phyloP scores from a whole-genome alignment of 2,113 vertebrate species.

The Mobula hypostoma region DNA sequence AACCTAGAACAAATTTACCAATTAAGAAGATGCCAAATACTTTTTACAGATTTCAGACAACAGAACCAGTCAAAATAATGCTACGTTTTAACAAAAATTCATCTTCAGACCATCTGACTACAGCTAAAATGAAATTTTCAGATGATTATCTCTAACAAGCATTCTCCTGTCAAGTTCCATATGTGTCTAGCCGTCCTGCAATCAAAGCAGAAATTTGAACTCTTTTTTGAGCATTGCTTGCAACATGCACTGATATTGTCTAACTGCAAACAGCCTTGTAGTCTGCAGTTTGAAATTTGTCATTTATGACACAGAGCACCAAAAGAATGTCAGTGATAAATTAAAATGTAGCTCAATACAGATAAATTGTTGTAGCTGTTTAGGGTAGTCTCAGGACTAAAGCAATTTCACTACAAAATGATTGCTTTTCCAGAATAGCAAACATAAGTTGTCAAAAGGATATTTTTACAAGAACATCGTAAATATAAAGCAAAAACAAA shows the following conservation, averaged over 20 bases:
- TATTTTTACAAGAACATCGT: not conserved
- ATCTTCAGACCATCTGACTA: not conserved
- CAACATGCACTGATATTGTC: not conserved
- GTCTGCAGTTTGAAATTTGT: not conserved
- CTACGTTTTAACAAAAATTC: not conserved
- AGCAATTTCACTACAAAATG: not conserved
- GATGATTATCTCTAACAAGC: not conserved
- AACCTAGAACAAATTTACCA: not conserved
- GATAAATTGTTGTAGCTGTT: not conserved
- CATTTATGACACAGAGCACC: not conserved
- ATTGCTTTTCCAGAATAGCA: not conserved
- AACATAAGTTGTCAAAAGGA: not conserved
- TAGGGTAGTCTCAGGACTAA: not conserved
- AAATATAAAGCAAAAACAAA: not conserved
- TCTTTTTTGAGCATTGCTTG: not conserved
- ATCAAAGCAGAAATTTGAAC: constrained; percentile 25
- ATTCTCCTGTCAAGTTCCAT: not conserved
- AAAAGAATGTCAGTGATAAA: not conserved
- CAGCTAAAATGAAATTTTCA: not conserved
- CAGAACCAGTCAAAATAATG: not conserved
- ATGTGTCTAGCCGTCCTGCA: not conserved
- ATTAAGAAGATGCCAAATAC: not conserved
- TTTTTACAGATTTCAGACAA: not conserved
- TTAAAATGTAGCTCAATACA: not conserved
- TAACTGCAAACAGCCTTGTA: not conserved